phyloP scores from a whole-genome alignment of 1,140 invertebrate species.

The Cheumatopsyche charites region DNA sequence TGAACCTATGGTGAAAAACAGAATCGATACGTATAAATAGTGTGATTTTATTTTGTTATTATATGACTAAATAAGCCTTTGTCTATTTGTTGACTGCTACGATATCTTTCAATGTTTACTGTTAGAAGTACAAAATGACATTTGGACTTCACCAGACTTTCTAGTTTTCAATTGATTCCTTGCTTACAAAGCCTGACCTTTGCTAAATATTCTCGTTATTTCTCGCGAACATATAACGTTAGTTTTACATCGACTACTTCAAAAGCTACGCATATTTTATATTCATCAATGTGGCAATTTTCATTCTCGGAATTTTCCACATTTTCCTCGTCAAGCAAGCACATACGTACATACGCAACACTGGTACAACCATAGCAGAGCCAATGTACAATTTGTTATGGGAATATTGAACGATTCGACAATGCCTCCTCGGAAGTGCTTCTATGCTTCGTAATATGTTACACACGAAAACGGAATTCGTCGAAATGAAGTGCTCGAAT shows the following conservation, averaged over 20 bases:
- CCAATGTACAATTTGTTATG: slow-evolving; percentile 28
- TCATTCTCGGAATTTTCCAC: background rate
- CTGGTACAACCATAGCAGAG: background rate
- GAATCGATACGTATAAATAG: no score
- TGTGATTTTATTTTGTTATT: no score
- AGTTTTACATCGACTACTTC: background rate
- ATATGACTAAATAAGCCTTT: background rate
- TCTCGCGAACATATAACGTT: slow-evolving; percentile 5
- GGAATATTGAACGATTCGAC: slow-evolving; percentile 20
- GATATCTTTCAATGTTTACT: background rate
- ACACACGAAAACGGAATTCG: slow-evolving; percentile 33
- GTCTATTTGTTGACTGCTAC: slow-evolving; percentile 4
- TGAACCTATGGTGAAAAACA: no score
- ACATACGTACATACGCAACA: background rate
- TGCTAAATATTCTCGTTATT: slow-evolving; percentile 26
- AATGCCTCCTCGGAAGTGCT: background rate
- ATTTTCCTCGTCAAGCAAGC: background rate
- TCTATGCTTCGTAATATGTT: slow-evolving; percentile 29
- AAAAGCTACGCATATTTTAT: background rate
- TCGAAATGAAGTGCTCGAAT: slow-evolving; percentile 22
- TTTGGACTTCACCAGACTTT: slow-evolving; percentile 38
- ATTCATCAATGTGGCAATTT: background rate
- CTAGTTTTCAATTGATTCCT: slow-evolving; percentile 43
- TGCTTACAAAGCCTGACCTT: slow-evolving; percentile 29
- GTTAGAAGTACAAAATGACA: slow-evolving; percentile 40